phyloP scores from a whole-genome alignment of 1,140 invertebrate genomes.

The Eumaeus atala region DNA sequence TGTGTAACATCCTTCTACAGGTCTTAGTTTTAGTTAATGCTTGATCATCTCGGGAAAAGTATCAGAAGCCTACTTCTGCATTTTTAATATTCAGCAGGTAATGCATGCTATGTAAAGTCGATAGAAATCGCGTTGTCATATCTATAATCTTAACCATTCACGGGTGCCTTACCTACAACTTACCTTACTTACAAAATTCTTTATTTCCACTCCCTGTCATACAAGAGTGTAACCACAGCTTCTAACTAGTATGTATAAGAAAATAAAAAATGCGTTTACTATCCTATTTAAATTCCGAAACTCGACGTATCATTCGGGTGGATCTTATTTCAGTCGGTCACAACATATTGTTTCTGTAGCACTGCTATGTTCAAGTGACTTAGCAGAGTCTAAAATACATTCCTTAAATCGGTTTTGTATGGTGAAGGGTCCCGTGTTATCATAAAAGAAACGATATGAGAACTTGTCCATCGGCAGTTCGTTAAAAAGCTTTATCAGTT shows the following conservation, averaged over 20 bases:
- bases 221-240: too few species aligned
- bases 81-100: too few species aligned
- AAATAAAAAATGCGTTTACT: conserved; percentile 3
- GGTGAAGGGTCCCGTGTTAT: conserved; percentile 1
- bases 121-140: too few species aligned
- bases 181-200: too few species aligned
- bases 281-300: background rate
- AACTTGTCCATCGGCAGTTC: background rate
- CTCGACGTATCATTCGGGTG: background rate
- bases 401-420: background rate
- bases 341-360: background rate
- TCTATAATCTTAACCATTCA: too few species aligned
- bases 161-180: too few species aligned
- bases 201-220: too few species aligned
- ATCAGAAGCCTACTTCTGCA: too few species aligned
- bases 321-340: background rate
- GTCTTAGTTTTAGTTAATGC: too few species aligned
- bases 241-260: background rate
- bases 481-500: background rate
- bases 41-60: too few species aligned
- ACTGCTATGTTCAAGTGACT: background rate
- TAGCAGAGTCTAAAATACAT: background rate
- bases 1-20: too few species aligned
- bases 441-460: conserved; percentile 2
- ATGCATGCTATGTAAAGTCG: too few species aligned